Evolutionary conservation across 2,113 vertebrate genomes (phyloP), one percentile per base, ranked within the genome.

Genomic region (Calypte anna): DNA sequence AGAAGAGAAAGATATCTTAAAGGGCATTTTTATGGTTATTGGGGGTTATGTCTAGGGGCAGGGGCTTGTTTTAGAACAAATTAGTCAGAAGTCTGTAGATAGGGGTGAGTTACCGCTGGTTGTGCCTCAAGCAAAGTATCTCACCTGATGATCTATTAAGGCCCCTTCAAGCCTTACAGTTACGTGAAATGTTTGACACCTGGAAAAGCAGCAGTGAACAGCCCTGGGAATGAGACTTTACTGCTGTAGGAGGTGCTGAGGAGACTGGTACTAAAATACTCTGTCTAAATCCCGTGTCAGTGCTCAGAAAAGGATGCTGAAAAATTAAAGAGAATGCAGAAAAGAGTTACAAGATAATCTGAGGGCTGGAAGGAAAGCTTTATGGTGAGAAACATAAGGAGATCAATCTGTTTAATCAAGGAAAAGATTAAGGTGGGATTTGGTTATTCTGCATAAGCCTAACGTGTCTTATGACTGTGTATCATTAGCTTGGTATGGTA

Each of bases 361-460:
- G 46, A 86, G 55, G 24, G 40, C 62, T 73, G 93, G 40, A 73
- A 84, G 62, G 51, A 55, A 43, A 77, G 59, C 78, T 93, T 77
- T 63, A 13, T 72, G n/a, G 20, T 68, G 69, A 82, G 91, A 91
- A 94, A 72, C 77, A 59, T 63, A 61, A 81, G 80, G 76, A 92
- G 80, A 72, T 86, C 53, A 88, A 81, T 90, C 80, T 94, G 33
- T 57, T 91, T 84, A 68, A 84, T 79, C 40, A 73, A 75, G 83
- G 66, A 58, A 72, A 81, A 61, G 33, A 48, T 92, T 72, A 78
- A 48, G 48, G 74, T 75, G 73, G 78, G n/a, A 33, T 40, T 89
- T 61, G 5, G 16, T 86, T 93, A 51, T 82, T 8, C 33, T 79
- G 53, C 22, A 1, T 78, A 64, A 88, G 64, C n/a, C 22, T 80